These are phyloP conservation scores for Solen grandis DNA, from an alignment of 1,140 invertebrate species.

Conservation along the genomic window DNA sequence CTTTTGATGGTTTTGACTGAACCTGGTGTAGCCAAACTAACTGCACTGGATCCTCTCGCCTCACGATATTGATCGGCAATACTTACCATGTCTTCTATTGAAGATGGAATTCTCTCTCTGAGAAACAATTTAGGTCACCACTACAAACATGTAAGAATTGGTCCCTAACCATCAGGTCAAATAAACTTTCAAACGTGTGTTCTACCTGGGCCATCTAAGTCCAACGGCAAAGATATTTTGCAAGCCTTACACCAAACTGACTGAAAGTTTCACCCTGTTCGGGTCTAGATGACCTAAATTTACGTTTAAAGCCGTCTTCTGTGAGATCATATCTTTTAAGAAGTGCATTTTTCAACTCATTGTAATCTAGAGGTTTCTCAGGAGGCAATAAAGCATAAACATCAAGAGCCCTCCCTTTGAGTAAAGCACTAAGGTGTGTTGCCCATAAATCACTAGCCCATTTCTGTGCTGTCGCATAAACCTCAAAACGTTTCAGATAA, in stretches of 20 bases:
- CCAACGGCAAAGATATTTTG: neutral
- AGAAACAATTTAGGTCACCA: neutral
- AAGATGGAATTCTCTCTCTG: neutral
- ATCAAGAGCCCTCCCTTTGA: constrained; percentile 28
- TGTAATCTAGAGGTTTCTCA: neutral
- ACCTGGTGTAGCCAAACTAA: neutral
- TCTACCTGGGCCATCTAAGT: neutral
- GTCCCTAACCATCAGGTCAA: neutral
- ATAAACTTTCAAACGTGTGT: neutral
- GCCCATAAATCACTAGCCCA: neutral
- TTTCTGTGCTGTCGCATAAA: constrained; percentile 3
- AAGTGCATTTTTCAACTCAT: constrained; percentile 15
- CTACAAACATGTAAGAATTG: neutral
- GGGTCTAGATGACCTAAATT: neutral
- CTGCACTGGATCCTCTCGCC: neutral
- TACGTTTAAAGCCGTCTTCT: constrained; percentile 9
- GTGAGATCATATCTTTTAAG: constrained; percentile 17
- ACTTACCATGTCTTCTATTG: neutral
- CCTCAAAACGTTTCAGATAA: no score
- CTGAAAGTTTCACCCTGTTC: constrained; percentile 5
- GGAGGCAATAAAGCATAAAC: constrained; percentile 12
- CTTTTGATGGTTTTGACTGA: no score
- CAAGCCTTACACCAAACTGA: neutral
- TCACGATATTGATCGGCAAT: neutral
- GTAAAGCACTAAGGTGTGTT: constrained; percentile 9